A percentile compares a stretch with the other conserved stretches of the same genome.
Evolutionary conservation across 2,797 vertebrate genomes (phyloP).

Genomic region (Chaunax sp.): DNA sequence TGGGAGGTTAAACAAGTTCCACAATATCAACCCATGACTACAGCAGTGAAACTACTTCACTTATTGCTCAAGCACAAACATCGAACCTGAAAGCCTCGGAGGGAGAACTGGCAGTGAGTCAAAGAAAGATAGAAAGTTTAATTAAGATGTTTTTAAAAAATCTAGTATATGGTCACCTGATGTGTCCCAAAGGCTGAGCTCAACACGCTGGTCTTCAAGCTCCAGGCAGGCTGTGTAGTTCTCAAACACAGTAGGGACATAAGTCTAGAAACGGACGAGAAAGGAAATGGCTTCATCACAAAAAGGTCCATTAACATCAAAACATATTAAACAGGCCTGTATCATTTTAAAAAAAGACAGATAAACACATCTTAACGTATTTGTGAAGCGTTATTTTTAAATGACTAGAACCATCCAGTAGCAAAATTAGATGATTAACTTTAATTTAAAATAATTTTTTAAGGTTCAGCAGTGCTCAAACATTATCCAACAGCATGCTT

Average conservation of each 20-base stretch:
- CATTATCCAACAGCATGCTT: background rate
- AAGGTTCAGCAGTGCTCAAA: background rate
- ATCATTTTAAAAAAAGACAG: no score
- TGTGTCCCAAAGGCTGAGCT: conserved; percentile 97
- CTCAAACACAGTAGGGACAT: conserved; percentile 96
- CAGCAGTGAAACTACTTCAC: conserved; percentile 15
- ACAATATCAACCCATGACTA: conserved; percentile 29
- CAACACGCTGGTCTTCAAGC: conserved; percentile 93
- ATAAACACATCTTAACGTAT: background rate
- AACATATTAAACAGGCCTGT: no score
- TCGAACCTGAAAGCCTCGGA: background rate
- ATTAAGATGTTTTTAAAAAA: no score
- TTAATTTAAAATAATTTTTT: background rate
- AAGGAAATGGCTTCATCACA: background rate
- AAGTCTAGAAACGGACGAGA: conserved; percentile 82
- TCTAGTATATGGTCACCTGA: conserved; percentile 85
- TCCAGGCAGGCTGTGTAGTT: conserved; percentile 96
- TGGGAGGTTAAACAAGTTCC: conserved; percentile 42
- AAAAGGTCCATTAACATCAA: background rate
- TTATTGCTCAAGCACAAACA: conserved; percentile 5
- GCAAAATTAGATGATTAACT: background rate
- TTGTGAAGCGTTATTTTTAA: background rate
- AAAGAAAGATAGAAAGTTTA: background rate
- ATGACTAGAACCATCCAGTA: background rate
- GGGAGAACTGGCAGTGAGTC: background rate